These are phyloP conservation scores for Clarias fuscus DNA, from an alignment of 2,797 vertebrate species.

Conservation along the genomic window DNA sequence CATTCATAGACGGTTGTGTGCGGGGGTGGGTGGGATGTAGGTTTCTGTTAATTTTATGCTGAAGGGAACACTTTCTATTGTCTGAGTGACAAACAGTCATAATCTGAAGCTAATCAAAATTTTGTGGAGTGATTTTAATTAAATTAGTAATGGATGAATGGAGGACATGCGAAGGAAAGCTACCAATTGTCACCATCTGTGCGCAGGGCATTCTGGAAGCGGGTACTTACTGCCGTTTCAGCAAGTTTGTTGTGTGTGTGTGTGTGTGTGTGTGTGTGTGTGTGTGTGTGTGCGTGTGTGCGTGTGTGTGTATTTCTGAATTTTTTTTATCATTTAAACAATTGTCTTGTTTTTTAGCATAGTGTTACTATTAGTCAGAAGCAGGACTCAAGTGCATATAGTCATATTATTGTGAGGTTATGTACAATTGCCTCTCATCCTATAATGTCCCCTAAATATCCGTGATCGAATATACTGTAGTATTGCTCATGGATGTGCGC, in stretches of 20 bases:
- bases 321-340: conserved; percentile 22
- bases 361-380: background rate
- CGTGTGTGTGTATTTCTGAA: conserved; percentile 2
- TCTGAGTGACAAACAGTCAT: conserved; percentile 43
- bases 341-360: background rate
- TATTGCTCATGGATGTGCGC: background rate
- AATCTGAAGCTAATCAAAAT: conserved; percentile 56
- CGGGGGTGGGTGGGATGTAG: too few species aligned
- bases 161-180: conserved; percentile 39
- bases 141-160: conserved; percentile 54
- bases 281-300: background rate
- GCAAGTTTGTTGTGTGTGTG: conserved; percentile 5
- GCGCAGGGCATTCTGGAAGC: conserved; percentile 8
- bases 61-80: conserved; percentile 38
- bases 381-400: background rate
- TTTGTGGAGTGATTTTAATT: conserved; percentile 51
- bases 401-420: background rate
- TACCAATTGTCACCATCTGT: conserved; percentile 43
- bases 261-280: background rate
- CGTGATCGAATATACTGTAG: too few species aligned
- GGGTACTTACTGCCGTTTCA: conserved; percentile 29
- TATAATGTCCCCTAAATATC: background rate
- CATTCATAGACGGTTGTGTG: background rate
- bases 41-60: conserved; percentile 33
- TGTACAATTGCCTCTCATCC: background rate